A percentile compares a stretch with the other conserved stretches of the same genome.
Evolutionary conservation across 2,113 vertebrate genomes (phyloP).

Genomic region (Aphyosemion australe): DNA sequence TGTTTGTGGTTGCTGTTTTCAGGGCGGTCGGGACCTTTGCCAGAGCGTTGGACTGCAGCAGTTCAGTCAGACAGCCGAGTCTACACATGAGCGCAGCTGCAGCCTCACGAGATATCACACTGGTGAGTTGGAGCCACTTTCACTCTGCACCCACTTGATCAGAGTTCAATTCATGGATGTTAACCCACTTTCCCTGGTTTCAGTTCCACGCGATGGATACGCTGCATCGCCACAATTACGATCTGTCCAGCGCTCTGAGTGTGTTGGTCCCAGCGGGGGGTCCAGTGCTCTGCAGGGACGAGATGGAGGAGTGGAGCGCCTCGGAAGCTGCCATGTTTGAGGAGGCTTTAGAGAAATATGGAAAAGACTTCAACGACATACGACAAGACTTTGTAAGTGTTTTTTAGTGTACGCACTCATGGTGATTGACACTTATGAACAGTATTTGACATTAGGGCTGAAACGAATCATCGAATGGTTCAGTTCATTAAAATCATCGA

Average conservation of each 20-base stretch:
- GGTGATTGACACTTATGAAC: too few species aligned
- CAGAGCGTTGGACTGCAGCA: slow-evolving; percentile 95
- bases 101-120: slow-evolving; percentile 95
- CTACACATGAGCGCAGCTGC: slow-evolving; percentile 98
- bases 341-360: slow-evolving; percentile 96
- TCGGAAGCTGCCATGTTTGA: slow-evolving; percentile 97
- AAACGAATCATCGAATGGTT: too few species aligned
- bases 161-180: not conserved
- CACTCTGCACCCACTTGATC: not conserved
- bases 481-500: too few species aligned
- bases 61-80: slow-evolving; percentile 94
- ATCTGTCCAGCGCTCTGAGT: slow-evolving; percentile 92
- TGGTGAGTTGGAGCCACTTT: slow-evolving; percentile 79
- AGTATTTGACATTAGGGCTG: too few species aligned
- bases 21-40: slow-evolving; percentile 97
- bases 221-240: slow-evolving; percentile 90
- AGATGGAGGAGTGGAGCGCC: slow-evolving; percentile 99
- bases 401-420: not conserved
- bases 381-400: slow-evolving; percentile 98
- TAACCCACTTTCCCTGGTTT: not conserved
- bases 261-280: slow-evolving; percentile 94
- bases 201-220: slow-evolving; percentile 99
- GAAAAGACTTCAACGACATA: slow-evolving; percentile 99
- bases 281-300: slow-evolving; percentile 94
- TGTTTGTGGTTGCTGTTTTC: slow-evolving; percentile 10